Conservation (phyloP, 2,113 vertebrate genomes). For the Platichthys flesus region DNA sequence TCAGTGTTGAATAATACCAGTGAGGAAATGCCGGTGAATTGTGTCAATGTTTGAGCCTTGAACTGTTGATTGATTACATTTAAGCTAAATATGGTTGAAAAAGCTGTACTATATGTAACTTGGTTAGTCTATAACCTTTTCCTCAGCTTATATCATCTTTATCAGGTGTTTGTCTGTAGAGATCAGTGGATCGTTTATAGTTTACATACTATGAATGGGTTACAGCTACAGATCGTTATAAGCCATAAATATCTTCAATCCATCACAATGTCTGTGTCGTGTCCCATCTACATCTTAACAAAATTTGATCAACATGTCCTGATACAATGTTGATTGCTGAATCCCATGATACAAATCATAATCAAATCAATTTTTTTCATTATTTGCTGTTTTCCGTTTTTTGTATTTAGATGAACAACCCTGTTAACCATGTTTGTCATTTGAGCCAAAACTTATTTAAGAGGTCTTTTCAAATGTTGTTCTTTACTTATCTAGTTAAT, state of each 20-base stretch:
- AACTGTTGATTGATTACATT: not conserved
- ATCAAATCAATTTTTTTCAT: constrained; percentile 26
- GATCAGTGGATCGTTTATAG: not conserved
- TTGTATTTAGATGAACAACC: constrained; percentile 5
- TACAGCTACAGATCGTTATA: not conserved
- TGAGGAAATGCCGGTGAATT: not conserved
- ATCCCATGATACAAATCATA: not conserved
- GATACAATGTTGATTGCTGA: not conserved
- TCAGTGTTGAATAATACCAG: not conserved
- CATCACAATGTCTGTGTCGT: constrained; percentile 20
- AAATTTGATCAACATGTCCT: constrained; percentile 13
- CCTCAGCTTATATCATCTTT: not conserved
- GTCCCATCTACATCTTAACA: constrained; percentile 33
- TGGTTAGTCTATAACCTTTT: not conserved
- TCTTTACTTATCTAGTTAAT: not conserved
- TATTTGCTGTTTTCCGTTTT: not conserved
- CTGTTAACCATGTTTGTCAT: not conserved
- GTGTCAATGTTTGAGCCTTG: not conserved
- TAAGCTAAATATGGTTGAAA: not conserved
- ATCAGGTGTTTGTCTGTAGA: not conserved
- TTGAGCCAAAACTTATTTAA: not conserved
- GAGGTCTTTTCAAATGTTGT: not conserved
- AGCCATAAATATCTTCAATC: constrained; percentile 12
- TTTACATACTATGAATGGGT: not conserved
- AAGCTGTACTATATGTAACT: not conserved